Base-by-base conservation (phyloP, 2,113 vertebrate species). In the Monopterus albus region DNA sequence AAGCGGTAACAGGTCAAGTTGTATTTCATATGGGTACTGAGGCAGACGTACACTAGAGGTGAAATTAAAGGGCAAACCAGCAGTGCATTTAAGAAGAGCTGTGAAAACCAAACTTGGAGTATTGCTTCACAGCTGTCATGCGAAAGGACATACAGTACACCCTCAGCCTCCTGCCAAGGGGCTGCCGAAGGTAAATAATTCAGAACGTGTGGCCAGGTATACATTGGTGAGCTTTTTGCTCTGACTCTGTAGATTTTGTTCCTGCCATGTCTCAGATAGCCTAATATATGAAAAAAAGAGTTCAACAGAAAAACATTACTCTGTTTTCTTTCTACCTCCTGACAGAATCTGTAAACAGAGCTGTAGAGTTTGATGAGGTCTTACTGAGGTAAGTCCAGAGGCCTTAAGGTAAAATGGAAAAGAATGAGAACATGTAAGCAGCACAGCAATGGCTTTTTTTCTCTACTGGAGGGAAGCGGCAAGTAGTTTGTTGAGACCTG, bases 11-110 rank as follows among this genome's bases (percentile, higher is more conserved):
- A 74, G 84, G 79, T 85, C 81, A 88, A 85, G 76, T 72, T 82
- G 72, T 84, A 75, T 89, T 86, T 88, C 66, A 83, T 79, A 75
- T 69, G 81, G 46, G 67, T 50, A 49, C 59, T 31, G 82, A 73
- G 75, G 74, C 81, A 66, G 63, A 57, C 64, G 77, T 69, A 59
- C 71, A 79, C 65, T 68, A 36, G 80, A 84, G 81, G 81, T 89
- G 86, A 83, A 90, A 90, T 91, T 88, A 85, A 87, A 88, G 84
- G 85, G 81, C 83, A 72, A 85, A 77, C 47, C 78, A 85, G 71
- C 75, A 56, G 83, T 83, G 83, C 82, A 79, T 84, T 79, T 69
- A 84, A 79, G 74, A 79, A 73, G 70, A 72, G 65, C 78, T 65
- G 61, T 74, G 76, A 85, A 80, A 88, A 84, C 58, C 74, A 77